Conservation (phyloP, 2,797 vertebrate genomes). For the Neostethus bicornis region DNA sequence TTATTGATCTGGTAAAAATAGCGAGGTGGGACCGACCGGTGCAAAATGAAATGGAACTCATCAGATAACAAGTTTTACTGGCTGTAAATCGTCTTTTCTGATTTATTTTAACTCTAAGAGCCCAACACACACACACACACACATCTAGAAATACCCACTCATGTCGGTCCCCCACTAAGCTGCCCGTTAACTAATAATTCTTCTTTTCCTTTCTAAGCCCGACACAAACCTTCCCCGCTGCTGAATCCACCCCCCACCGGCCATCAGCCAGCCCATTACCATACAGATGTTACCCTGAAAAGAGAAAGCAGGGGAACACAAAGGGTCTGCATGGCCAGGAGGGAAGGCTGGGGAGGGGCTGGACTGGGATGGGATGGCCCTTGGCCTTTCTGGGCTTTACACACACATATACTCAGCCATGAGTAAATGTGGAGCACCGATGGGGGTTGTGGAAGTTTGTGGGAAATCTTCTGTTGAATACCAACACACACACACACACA, state of each 20-base stretch:
- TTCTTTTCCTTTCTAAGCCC: slow-evolving; percentile 21
- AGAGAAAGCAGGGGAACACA: slow-evolving; percentile 67
- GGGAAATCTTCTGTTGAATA: slow-evolving; percentile 60
- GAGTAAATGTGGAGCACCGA: slow-evolving; percentile 54
- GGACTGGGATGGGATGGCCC: slow-evolving; percentile 55
- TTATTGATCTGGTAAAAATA: no score
- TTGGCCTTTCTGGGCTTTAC: slow-evolving; percentile 60
- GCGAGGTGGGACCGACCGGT: no score
- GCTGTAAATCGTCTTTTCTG: neutral
- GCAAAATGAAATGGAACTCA: no score
- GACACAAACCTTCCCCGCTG: slow-evolving; percentile 30
- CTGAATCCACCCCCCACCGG: slow-evolving; percentile 51
- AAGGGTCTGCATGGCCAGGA: slow-evolving; percentile 61
- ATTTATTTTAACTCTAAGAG: neutral
- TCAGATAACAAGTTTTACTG: no score
- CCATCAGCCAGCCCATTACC: slow-evolving; percentile 75
- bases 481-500: slow-evolving; percentile 24
- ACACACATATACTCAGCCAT: slow-evolving; percentile 7
- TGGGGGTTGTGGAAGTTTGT: slow-evolving; percentile 57
- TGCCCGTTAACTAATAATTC: slow-evolving; percentile 30
- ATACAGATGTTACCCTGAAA: slow-evolving; percentile 85
- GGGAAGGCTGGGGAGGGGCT: slow-evolving; percentile 45
- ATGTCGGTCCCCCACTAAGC: slow-evolving; percentile 4
- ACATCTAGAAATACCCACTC: slow-evolving; percentile 5
- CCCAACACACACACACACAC: neutral